These are phyloP conservation scores for Cheilosia impressa DNA, from an alignment of 2,888 invertebrate species.

Conservation along the genomic window DNA sequence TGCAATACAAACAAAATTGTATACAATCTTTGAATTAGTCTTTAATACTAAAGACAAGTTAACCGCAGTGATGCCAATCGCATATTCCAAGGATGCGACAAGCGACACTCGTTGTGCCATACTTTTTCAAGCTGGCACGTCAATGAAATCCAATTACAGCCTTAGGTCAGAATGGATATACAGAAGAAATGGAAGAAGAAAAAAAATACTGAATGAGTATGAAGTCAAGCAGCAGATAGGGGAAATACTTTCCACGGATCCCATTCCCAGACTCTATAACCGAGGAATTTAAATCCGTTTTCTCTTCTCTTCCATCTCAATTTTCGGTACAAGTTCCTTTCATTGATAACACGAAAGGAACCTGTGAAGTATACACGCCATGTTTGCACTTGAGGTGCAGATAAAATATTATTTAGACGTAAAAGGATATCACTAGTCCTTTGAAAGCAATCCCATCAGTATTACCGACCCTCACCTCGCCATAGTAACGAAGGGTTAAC, in stretches of 20 bases:
- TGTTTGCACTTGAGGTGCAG: slow-evolving; percentile 58
- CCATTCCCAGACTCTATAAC: neutral
- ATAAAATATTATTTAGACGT: slow-evolving; percentile 68
- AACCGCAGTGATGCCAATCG: slow-evolving; percentile 30
- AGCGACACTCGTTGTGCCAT: neutral
- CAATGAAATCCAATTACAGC: slow-evolving; percentile 61
- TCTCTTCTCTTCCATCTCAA: neutral
- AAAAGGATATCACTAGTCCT: slow-evolving; percentile 54
- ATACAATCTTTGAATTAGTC: slow-evolving; percentile 25
- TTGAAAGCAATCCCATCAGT: slow-evolving; percentile 57
- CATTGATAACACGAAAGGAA: slow-evolving; percentile 11
- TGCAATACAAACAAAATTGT: slow-evolving; percentile 55
- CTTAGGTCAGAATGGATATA: neutral
- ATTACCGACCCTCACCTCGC: neutral
- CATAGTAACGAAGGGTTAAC: slow-evolving; percentile 53
- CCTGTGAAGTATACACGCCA: slow-evolving; percentile 1
- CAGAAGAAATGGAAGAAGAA: too few species aligned
- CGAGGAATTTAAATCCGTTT: slow-evolving; percentile 37
- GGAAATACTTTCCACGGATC: slow-evolving; percentile 20
- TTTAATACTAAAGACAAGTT: slow-evolving; percentile 18
- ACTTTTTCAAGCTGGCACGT: neutral
- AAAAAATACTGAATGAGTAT: slow-evolving; percentile 15
- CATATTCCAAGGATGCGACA: slow-evolving; percentile 15
- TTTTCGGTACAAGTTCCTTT: slow-evolving; percentile 38
- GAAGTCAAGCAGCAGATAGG: slow-evolving; percentile 22